Evolutionary conservation across 2,888 invertebrate genomes (phyloP).

Genomic region (Metallyticus violacea): DNA sequence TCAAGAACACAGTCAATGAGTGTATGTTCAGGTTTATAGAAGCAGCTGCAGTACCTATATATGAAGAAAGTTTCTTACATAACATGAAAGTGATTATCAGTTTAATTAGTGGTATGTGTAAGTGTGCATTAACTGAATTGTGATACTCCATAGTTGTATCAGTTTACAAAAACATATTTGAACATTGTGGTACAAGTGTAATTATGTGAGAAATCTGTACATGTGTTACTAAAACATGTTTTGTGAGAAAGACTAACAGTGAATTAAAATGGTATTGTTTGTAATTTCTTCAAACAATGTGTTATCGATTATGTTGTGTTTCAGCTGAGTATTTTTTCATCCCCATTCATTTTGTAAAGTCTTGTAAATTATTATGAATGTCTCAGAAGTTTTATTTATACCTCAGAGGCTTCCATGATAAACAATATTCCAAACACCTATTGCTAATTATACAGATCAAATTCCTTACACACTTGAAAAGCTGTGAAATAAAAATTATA

Average conservation of each 20-base stretch:
- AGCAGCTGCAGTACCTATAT: background rate
- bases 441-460: background rate
- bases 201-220: background rate
- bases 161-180: background rate
- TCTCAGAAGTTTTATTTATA: background rate
- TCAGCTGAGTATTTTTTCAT: background rate
- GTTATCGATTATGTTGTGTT: background rate
- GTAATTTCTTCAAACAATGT: background rate
- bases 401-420: background rate
- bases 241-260: background rate
- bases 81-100: background rate
- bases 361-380: background rate
- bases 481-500: background rate
- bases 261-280: background rate
- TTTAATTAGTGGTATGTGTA: background rate
- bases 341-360: background rate
- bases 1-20: background rate
- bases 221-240: background rate
- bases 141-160: background rate
- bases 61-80: background rate
- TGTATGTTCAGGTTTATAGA: background rate
- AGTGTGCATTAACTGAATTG: background rate
- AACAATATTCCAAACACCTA: background rate
- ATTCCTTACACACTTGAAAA: background rate
- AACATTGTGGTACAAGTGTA: background rate